Evolutionary conservation across 2,888 invertebrate genomes (phyloP), one percentile per base, ranked within the genome.

Genomic region (Pinctada fucata): DNA sequence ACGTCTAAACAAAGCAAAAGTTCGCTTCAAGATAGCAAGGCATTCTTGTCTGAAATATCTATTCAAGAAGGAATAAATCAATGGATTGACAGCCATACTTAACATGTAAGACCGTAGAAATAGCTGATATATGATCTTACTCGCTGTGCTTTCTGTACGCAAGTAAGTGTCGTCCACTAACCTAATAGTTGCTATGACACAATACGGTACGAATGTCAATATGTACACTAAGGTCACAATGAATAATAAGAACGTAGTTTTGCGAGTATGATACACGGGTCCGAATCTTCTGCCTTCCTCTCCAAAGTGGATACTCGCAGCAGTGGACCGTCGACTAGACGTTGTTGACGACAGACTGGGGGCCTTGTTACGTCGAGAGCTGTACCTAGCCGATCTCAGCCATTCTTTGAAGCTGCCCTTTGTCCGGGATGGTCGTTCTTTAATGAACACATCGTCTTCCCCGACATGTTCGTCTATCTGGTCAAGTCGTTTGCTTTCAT

Each of bases 191-290:
- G 79, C 83, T 50, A 88, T 81, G 1, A 82, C 81, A 47, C 85
- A 81, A 77, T 82, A 88, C 3, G 88, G 88, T 52, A 88, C 79
- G 74, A 88, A 88, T 3, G 85, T 85, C 2, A 88, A n/a, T 1
- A 86, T 80, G 70, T 84, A 87, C 5, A 83, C 76, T 5, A 86
- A 72, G 3, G 88, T 85, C 68, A 88, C 86, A 64, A 85, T 81
- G 72, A 85, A 85, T 78, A 88, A 73, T 80, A 86, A 86, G 16
- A 85, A 68, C 2, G 88, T 85, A 8, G 88, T 72, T 58, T 78
- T 74, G 16, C 65, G n/a, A 16, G 74, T 66, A 31, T 74, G 65
- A 51, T 63, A 66, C 1, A 63, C 58, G 10, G 74, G 74, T 47
- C 74, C 74, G 10, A 74, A 74, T 50, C 74, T n/a, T 74, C 63